Evolutionary conservation across 2,113 vertebrate genomes (phyloP), one percentile per base, ranked within the genome.

Genomic region (Himantopus leucocephalus): DNA sequence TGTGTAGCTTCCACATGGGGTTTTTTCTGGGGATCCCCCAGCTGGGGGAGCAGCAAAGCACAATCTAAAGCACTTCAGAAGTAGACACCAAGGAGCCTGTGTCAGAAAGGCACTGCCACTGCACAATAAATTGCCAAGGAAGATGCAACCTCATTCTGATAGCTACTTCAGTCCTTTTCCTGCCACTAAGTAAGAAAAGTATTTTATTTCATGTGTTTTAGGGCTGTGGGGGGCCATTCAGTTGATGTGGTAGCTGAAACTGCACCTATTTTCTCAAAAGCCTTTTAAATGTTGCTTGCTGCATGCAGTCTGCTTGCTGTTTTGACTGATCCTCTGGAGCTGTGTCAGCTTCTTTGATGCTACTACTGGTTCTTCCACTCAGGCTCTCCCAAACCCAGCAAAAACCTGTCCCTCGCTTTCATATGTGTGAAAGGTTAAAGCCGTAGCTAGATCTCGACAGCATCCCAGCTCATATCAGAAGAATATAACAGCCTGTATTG

Each of bases 261-360:
- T 87, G 89, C 93, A 96, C 56, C 34, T 89, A 84, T 92, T 96
- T 97, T 87, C 80, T 89, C 84, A 89, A 94, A 92, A 95, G 56
- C 47, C 26, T 84, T 96, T 89, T 92, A 94, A 94, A 85, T 19
- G 60, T 59, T 91, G 11, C 80, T 90, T 96, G 71, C 78, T 79
- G 43, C 53, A 37, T 39, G 22, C 60, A 56, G 56, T 59, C 55
- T 50, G 30, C 56, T 92, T 88, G 60, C 45, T 91, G 63, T 52
- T 86, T 77, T 84, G 59, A 50, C 80, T 86, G 73, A 85, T 39
- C 60, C 21, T 43, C 64, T 90, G 73, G 64, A 95, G 70, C 80
- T 91, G 68, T 75, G 64, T 96, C 84, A 94, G 77, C 81, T 82
- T 37, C 55, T 84, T 76, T 88, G 30, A 34, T 37, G 55, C 35